Base-by-base conservation (phyloP, 2,113 vertebrate species). In the Spea multiplicata region DNA sequence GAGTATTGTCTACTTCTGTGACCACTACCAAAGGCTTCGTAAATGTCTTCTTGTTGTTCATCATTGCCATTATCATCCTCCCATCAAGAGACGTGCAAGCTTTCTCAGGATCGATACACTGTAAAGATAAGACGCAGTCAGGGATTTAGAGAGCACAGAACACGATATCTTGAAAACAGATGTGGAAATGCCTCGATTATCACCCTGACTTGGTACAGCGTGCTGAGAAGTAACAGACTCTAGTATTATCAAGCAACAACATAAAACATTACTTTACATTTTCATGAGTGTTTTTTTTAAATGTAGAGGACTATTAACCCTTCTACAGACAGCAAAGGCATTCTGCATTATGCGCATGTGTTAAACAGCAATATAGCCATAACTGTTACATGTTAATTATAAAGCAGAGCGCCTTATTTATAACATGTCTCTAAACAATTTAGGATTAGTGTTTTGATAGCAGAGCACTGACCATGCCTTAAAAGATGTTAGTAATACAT, bases 21-120 rank as follows among this genome's bases (percentile, higher is more conserved):
- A 94, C 59, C 73, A 98, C 92, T 10, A 92, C 90, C 49, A 99
- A 88, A 0, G 92, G 90, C 72, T 93, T 96, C 69, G 92, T 95
- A 7, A 92, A 91, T 0, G 88, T 92, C 88, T 93, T 95, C 83
- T 88, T 93, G 87, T 94, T 92, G 86, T 91, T 91, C 92, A 94
- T 93, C 95, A 99, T 95, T 17, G 83, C 84, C 77, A 98, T 65
- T 81, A 98, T 94, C 80, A 88, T 91, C 9, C 91, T 85, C 49
- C 86, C 16, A 1, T 86, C 86, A 17, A 96, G 83, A 0, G 91
- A 92, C 4, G 89, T 88, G 66, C 97, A 99, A 72, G 89, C 87
- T 86, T 95, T 92, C 2, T 92, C 86, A 0, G 93, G 92, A 69
- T 86, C 85, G 84, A 97, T 83, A 12, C 97, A 99, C 97, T 99